A percentile compares a stretch with the other conserved stretches of the same genome.
Evolutionary conservation across 1,140 invertebrate species (phyloP).

Genomic region (Linepithema humile): DNA sequence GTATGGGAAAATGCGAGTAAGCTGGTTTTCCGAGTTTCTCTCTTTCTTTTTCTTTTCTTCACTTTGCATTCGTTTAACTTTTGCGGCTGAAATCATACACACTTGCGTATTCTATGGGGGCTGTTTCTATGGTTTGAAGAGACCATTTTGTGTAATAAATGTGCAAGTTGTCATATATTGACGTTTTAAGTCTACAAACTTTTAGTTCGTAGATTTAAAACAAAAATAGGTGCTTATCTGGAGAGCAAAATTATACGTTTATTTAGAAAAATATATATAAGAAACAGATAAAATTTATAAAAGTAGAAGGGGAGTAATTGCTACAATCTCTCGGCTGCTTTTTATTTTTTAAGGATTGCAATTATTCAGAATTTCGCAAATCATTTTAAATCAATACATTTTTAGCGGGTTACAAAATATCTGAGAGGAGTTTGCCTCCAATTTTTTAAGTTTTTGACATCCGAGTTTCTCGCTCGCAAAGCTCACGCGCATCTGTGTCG

Average conservation of each 20-base stretch:
- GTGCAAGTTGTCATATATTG: background rate
- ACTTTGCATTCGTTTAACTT: background rate
- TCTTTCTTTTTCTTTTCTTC: background rate
- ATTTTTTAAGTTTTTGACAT: slow-evolving; percentile 17
- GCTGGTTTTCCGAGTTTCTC: slow-evolving; percentile 35
- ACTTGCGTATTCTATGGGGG: slow-evolving; percentile 11
- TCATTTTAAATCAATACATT: background rate
- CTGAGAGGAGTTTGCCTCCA: background rate
- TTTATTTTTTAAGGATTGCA: background rate
- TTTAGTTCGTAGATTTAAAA: too few relatives aligned
- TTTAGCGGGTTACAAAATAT: background rate
- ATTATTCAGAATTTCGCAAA: background rate
- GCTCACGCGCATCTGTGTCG: slow-evolving; percentile 20
- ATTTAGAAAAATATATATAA: background rate
- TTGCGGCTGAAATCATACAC: background rate
- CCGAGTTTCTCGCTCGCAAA: slow-evolving; percentile 30
- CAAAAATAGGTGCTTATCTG: background rate
- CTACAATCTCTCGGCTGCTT: too few relatives aligned
- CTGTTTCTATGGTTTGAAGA: slow-evolving; percentile 18
- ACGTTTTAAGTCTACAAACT: slow-evolving; percentile 33
- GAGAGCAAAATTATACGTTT: background rate
- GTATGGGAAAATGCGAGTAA: slow-evolving; percentile 40
- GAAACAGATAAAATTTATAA: too few relatives aligned
- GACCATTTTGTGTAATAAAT: slow-evolving; percentile 27
- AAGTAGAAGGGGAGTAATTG: background rate